Evolutionary conservation across 2,797 vertebrate genomes (phyloP), one percentile per base, ranked within the genome.

Genomic region (Anguilla anguilla): DNA sequence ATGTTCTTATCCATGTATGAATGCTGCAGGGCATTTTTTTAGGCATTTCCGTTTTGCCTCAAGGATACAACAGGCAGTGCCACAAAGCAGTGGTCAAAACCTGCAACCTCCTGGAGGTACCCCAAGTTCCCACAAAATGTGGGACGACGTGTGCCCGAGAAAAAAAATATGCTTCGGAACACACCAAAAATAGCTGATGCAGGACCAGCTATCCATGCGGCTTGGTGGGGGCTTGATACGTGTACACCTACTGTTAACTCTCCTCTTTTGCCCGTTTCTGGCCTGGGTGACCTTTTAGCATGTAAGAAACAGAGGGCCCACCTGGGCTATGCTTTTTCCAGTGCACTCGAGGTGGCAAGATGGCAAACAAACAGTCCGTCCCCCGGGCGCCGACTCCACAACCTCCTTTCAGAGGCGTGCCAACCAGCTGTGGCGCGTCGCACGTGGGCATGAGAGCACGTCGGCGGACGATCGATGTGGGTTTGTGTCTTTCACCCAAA

Each of bases 401-500:
- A 15, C 6, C 25, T 13, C 79, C 46, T 25, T n/a, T 51, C 43
- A 82, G 43, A 17, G 46, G 19, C 28, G n/a, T 51, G 15, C 6
- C 55, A 57, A 79, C 46, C 86, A 86, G 86, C 74, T 81, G 86
- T 53, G 13, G 69, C 51, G 85, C 22, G 31, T 51, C 22, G 53
- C 61, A 51, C 43, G 53, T 31, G 69, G 39, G 74, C 22, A 22
- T 15, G 28, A 74, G 69, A 22, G 72, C 25, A 3, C 31, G 43
- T 10, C 25, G 28, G 25, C 59, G 35, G 17, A 83, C 59, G 81
- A 51, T 83, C 15, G 31, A 39, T 83, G 9, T 69, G 15, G 83
- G n/a, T 83, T 57, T 31, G n/a, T 7, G 79, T n/a, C 61, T 67
- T 74, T 87, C 64, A 86, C 25, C 85, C 67, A n/a, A 19, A 51